These are phyloP conservation scores for Nesogale talazaci DNA, from an alignment of 2,113 vertebrate genomes.

Conservation along the genomic window DNA sequence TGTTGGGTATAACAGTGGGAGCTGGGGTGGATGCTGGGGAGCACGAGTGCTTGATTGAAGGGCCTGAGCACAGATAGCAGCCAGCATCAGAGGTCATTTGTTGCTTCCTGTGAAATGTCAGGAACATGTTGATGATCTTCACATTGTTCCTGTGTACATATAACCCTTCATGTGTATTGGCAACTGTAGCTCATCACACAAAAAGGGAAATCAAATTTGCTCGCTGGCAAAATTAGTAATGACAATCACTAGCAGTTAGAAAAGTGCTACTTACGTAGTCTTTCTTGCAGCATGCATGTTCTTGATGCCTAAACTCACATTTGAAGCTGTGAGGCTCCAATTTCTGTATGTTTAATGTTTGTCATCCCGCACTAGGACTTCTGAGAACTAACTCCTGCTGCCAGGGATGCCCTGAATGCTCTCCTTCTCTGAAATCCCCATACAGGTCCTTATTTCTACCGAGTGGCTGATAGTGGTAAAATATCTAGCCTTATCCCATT, in stretches of 20 bases:
- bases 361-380: not conserved
- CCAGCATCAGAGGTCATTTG: conserved; percentile 23
- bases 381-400: not conserved
- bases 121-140: not conserved
- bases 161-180: not conserved
- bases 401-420: not conserved
- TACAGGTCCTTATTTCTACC: not conserved
- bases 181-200: not conserved
- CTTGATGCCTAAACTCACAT: not conserved
- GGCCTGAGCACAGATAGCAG: not conserved
- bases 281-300: not conserved
- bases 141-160: not conserved
- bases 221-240: not conserved
- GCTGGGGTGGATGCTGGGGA: not conserved
- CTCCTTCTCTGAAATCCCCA: not conserved
- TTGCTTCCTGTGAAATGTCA: not conserved
- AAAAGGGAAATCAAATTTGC: not conserved
- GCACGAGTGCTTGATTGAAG: not conserved
- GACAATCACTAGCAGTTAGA: too few relatives aligned
- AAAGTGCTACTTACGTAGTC: not conserved
- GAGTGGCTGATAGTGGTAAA: not conserved
- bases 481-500: not conserved
- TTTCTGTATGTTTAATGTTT: not conserved
- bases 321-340: not conserved
- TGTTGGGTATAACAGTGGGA: not conserved